A percentile compares a stretch with the other conserved stretches of the same genome.
Evolutionary conservation across 2,113 vertebrate genomes (phyloP).

Genomic region (Psilopsiagon aymara): DNA sequence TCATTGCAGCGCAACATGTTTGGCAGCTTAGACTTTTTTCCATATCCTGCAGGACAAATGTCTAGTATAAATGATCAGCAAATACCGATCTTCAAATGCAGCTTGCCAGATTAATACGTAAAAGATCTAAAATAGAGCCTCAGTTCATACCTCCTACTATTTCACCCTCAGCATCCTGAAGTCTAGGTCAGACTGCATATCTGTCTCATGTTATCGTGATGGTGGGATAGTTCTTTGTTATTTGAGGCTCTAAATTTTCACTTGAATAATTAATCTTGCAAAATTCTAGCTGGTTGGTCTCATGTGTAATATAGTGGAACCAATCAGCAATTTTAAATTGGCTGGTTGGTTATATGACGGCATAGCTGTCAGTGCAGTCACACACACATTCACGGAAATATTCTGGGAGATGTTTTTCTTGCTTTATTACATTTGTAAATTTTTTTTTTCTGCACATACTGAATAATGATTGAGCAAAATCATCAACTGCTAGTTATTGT

Average conservation of each 20-base stretch:
- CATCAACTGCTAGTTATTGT: neutral
- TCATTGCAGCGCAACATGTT: neutral
- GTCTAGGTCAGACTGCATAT: neutral
- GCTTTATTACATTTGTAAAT: constrained; percentile 59
- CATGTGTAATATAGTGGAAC: constrained; percentile 56
- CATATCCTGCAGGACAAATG: neutral
- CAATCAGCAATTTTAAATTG: constrained; percentile 38
- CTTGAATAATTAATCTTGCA: constrained; percentile 31
- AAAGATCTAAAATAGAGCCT: neutral
- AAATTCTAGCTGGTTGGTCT: constrained; percentile 47
- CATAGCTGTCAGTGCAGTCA: constrained; percentile 16
- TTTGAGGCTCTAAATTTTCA: constrained; percentile 2
- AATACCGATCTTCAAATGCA: neutral
- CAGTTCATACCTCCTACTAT: neutral
- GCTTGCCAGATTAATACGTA: neutral
- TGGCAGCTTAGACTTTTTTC: constrained; percentile 15
- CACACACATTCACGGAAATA: constrained; percentile 1
- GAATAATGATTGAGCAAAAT: constrained; percentile 33
- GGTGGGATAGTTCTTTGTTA: neutral
- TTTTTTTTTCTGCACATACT: constrained; percentile 29
- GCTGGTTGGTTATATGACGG: neutral
- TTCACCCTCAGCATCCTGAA: neutral
- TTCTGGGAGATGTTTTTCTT: constrained; percentile 51
- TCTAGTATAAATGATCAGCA: neutral
- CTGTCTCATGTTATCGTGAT: neutral